phyloP scores from a whole-genome alignment of 1,140 invertebrate genomes.

The Pomacea maculata region DNA sequence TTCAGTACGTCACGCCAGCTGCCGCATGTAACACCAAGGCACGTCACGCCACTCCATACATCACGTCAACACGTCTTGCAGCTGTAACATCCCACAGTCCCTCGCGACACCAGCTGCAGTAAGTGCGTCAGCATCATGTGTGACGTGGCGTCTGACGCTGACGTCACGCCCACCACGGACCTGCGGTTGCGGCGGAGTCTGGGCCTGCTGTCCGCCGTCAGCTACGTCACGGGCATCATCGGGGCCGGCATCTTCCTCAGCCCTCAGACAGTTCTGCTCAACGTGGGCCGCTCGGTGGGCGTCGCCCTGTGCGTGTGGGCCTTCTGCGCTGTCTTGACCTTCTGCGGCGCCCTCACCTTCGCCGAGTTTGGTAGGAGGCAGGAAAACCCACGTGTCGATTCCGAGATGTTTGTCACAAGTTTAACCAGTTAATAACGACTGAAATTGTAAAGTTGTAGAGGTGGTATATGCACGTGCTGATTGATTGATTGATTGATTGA shows the following conservation, averaged over 20 bases:
- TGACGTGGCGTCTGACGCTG: background rate
- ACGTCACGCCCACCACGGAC: background rate
- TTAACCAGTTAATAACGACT: too few relatives aligned
- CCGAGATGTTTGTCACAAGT: too few relatives aligned
- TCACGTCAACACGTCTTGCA: background rate
- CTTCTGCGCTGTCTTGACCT: slow-evolving; percentile 21
- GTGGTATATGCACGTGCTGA: too few relatives aligned
- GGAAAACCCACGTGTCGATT: too few relatives aligned
- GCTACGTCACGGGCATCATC: slow-evolving; percentile 30
- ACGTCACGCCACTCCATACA: background rate
- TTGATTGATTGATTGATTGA: too few relatives aligned
- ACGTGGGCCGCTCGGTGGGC: slow-evolving; percentile 25
- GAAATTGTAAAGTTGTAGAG: too few relatives aligned
- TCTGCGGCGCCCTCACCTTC: slow-evolving; percentile 27
- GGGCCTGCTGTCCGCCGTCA: slow-evolving; percentile 14
- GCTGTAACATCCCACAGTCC: background rate
- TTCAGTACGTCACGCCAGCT: background rate
- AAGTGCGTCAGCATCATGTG: background rate
- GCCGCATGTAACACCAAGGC: background rate
- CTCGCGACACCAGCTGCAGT: too few relatives aligned
- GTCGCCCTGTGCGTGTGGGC: slow-evolving; percentile 29
- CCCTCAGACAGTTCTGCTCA: slow-evolving; percentile 24
- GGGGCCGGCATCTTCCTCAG: slow-evolving; percentile 36
- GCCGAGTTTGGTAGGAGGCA: slow-evolving; percentile 28
- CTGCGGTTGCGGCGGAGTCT: slow-evolving; percentile 17